Evolutionary conservation across 2,797 vertebrate species (phyloP).

Genomic region (Limosa lapponica): DNA sequence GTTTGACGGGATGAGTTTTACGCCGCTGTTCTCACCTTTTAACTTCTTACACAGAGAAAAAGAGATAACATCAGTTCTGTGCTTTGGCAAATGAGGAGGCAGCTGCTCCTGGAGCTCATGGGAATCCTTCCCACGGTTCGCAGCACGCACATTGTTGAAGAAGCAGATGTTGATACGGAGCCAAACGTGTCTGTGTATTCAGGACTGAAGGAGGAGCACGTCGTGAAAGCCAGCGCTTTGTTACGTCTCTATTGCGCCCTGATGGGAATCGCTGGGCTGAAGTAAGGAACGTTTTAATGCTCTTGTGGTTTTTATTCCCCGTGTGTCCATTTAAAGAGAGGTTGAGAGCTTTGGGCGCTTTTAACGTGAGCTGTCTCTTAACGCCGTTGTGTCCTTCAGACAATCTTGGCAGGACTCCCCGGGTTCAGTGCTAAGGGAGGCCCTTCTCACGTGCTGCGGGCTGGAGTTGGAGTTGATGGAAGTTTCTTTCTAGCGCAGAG

Average conservation of each 20-base stretch:
- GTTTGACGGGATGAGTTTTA: background rate
- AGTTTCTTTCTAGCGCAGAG: background rate
- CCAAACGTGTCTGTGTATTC: slow-evolving; percentile 86
- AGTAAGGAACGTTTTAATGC: slow-evolving; percentile 78
- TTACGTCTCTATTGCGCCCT: slow-evolving; percentile 95
- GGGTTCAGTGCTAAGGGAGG: background rate
- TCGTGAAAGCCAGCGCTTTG: slow-evolving; percentile 96
- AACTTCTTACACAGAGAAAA: slow-evolving; percentile 84
- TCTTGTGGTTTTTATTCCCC: background rate
- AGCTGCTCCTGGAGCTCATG: slow-evolving; percentile 94
- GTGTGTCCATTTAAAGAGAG: background rate
- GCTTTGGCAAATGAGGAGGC: slow-evolving; percentile 97
- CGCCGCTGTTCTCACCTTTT: background rate
- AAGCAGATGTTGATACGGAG: slow-evolving; percentile 81
- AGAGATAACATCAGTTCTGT: slow-evolving; percentile 92
- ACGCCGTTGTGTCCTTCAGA: too few relatives aligned
- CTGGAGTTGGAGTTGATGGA: background rate
- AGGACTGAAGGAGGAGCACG: slow-evolving; percentile 93
- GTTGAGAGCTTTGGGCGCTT: background rate
- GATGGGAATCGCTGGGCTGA: slow-evolving; percentile 98
- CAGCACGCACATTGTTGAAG: slow-evolving; percentile 87
- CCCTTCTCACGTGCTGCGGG: background rate
- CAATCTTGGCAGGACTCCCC: too few relatives aligned
- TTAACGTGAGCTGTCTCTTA: too few relatives aligned
- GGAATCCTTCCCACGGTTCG: slow-evolving; percentile 93